phyloP scores from a whole-genome alignment of 2,888 invertebrate species.

The Serripes groenlandicus region DNA sequence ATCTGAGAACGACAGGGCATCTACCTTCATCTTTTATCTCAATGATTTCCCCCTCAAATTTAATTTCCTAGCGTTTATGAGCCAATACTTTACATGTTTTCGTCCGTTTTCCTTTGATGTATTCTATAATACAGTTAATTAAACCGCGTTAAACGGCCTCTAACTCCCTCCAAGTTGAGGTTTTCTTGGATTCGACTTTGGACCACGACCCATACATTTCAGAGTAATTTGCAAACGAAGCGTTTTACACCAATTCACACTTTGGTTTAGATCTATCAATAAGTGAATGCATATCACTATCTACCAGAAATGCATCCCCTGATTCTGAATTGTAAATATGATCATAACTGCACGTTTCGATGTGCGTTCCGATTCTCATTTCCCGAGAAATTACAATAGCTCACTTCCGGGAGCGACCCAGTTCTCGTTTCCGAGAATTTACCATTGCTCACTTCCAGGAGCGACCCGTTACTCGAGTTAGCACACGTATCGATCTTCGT shows the following conservation, averaged over 20 bases:
- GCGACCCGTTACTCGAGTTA: neutral
- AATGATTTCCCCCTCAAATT: neutral
- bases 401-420: conserved; percentile 15
- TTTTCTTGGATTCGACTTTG: neutral
- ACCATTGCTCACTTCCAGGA: conserved; percentile 13
- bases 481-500: neutral
- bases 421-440: neutral
- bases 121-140: neutral
- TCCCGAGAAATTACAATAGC: too few relatives aligned
- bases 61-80: neutral
- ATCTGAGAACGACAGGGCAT: neutral
- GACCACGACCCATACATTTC: conserved; percentile 11
- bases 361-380: neutral
- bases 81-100: conserved; percentile 13
- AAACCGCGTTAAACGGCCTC: conserved; percentile 10
- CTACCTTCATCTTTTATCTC: too few relatives aligned
- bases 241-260: neutral
- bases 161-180: conserved; percentile 22
- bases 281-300: neutral
- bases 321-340: neutral
- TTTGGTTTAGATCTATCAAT: neutral
- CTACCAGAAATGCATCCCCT: neutral
- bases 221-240: too few relatives aligned
- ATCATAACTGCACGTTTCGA: neutral
- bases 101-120: neutral